A percentile compares a stretch with the other conserved stretches of the same genome.
phyloP scores from a whole-genome alignment of 2,888 invertebrate species.

The Oligia fasciuncula region DNA sequence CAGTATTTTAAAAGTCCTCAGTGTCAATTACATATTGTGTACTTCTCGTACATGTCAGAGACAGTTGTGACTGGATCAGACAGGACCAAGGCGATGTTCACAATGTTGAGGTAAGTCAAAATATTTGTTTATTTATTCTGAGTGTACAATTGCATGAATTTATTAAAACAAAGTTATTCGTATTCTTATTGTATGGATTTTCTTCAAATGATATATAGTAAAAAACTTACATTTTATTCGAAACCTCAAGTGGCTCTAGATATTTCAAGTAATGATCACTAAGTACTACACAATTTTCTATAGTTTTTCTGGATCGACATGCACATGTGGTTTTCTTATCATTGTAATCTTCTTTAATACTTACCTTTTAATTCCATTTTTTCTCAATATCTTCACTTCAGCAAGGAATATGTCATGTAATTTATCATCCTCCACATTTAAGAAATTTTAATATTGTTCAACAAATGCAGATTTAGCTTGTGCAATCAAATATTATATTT shows the following conservation, averaged over 20 bases:
- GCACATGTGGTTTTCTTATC: conserved; percentile 13
- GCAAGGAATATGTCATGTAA: not conserved
- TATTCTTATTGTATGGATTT: not conserved
- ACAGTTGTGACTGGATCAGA: conserved; percentile 50
- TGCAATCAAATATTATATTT: not conserved
- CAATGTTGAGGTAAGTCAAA: conserved; percentile 58
- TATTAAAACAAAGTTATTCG: not conserved
- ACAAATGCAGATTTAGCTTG: conserved; percentile 3
- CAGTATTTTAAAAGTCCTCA: no score
- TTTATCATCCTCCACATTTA: not conserved
- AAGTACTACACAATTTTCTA: not conserved
- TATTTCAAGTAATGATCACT: not conserved
- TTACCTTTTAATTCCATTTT: no score
- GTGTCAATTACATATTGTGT: not conserved
- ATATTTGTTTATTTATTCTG: not conserved
- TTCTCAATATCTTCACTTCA: not conserved
- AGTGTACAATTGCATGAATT: not conserved
- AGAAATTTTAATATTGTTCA: not conserved
- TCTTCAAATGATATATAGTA: not conserved
- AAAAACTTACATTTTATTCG: not conserved
- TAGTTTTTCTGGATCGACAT: not conserved
- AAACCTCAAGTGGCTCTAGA: not conserved
- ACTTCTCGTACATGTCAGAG: conserved; percentile 1
- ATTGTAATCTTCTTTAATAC: conserved; percentile 11
- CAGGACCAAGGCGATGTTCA: conserved; percentile 37